Evolutionary conservation across 2,888 invertebrate species (phyloP), one percentile per base, ranked within the genome.

Genomic region (Scaptomyza parva): DNA sequence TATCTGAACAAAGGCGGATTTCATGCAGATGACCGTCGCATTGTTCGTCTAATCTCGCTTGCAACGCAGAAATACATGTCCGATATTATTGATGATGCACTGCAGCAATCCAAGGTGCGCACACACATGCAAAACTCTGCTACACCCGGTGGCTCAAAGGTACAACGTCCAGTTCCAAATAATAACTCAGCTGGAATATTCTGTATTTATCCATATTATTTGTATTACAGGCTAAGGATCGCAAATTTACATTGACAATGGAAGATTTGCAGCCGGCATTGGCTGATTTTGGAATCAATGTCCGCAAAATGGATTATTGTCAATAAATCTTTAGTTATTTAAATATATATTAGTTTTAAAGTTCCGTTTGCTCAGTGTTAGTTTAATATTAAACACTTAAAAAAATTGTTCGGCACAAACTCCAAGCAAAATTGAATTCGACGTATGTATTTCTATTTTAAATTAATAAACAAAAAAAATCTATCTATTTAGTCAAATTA

Each of bases 61-160:
- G 98, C 99, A 3, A 96, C 98, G 0, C 99, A 99, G 91, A 99
- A 99, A 91, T 99, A 98, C 90, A 95, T 99, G 59, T 98, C 99
- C 0, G 99, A 99, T 91, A 96, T 99, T 66, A 97, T 97, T 0
- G 98, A 98, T 86, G 99, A 99, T 92, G 98, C 99, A 0, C 93
- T 99, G 39, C 99, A 99, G 88, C 98, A 99, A 90, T 98, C 98
- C 91, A 98, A 98, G 91, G 97, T 98, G 92, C 93, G 98, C 40
- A 94, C 95, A 2, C 81, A 81, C 26, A 64, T 81, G 81, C 86
- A 85, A 45, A 81, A 68, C 26, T 43, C 75, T 0, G 51, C 11
- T 9, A 68, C 77, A 3, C 81, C 81, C 0, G 81, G 81, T 0
- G 81, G 78, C 14, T 69, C 78, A 0, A 83, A 81, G 67, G 74